A percentile compares a stretch with the other conserved stretches of the same genome.
These are phyloP conservation scores for Urocynchramus pylzowi DNA, from an alignment of 2,113 vertebrate species.

Conservation along the genomic window DNA sequence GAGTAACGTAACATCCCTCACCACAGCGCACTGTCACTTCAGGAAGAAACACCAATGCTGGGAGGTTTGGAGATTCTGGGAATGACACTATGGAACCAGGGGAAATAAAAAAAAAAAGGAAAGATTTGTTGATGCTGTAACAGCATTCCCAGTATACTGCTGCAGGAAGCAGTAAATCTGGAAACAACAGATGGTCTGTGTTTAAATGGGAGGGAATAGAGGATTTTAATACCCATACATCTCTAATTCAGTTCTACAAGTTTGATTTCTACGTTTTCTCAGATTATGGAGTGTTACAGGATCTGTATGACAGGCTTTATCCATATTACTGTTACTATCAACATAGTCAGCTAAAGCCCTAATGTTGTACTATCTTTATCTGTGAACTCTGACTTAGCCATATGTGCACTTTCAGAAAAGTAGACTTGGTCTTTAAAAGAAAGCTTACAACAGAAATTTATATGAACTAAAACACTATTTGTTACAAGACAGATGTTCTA, in stretches of 20 bases:
- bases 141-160: constrained; percentile 25
- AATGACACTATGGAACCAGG: neutral
- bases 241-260: constrained; percentile 72
- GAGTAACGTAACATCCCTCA: neutral
- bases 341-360: constrained; percentile 44
- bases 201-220: constrained; percentile 69
- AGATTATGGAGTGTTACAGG: constrained; percentile 67
- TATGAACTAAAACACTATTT: constrained; percentile 1
- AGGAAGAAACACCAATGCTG: neutral
- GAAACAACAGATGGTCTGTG: constrained; percentile 77
- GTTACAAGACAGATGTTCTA: constrained; percentile 1
- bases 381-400: constrained; percentile 45
- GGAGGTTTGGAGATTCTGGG: neutral
- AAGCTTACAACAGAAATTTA: constrained; percentile 1
- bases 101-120: too few relatives aligned
- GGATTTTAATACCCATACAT: constrained; percentile 74
- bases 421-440: constrained; percentile 19
- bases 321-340: constrained; percentile 54
- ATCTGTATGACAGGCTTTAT: constrained; percentile 62
- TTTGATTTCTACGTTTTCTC: constrained; percentile 70
- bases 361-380: constrained; percentile 50
- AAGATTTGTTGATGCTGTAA: constrained; percentile 24
- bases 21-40: neutral
- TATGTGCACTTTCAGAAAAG: constrained; percentile 27
- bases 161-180: constrained; percentile 73